Percentiles rank a stretch among this genome's conserved stretches.
Evolutionary conservation across 2,888 invertebrate genomes (phyloP).

Genomic region (Eilema caniola): DNA sequence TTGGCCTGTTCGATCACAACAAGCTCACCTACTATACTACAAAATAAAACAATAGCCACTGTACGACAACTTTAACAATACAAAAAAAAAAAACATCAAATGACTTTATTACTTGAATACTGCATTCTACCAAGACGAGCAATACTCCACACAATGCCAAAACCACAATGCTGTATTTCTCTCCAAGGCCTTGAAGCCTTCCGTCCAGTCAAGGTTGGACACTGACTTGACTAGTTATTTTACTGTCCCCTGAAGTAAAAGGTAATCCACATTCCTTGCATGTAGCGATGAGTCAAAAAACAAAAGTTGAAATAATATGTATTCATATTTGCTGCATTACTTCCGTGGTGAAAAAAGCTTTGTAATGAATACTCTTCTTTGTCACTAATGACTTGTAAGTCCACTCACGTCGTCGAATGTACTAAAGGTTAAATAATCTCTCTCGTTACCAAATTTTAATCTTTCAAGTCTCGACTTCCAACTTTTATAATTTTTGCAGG

Average conservation of each 20-base stretch:
- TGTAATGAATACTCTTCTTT: not conserved
- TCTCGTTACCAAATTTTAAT: not conserved
- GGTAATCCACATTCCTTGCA: conserved; percentile 43
- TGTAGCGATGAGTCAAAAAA: conserved; percentile 23
- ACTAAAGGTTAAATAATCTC: not conserved
- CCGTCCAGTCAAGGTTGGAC: conserved; percentile 32
- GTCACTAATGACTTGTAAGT: not conserved
- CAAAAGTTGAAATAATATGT: conserved; percentile 1
- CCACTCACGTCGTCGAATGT: not conserved
- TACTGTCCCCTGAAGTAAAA: conserved; percentile 36
- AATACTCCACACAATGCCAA: not conserved
- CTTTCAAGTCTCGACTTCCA: too few species aligned
- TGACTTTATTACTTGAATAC: not conserved
- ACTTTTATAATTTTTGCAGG: too few species aligned
- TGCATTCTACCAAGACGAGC: not conserved
- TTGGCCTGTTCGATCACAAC: too few species aligned
- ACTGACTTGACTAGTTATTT: conserved; percentile 28
- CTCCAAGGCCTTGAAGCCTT: conserved; percentile 30
- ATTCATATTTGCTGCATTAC: not conserved
- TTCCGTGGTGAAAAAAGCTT: conserved; percentile 4
- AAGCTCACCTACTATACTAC: too few species aligned
- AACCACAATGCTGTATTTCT: conserved; percentile 7
- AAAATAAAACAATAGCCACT: not conserved
- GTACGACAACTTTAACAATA: not conserved
- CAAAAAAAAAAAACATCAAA: not conserved